Evolutionary conservation across 2,797 vertebrate species (phyloP).

Genomic region (Lacerta bilineata): DNA sequence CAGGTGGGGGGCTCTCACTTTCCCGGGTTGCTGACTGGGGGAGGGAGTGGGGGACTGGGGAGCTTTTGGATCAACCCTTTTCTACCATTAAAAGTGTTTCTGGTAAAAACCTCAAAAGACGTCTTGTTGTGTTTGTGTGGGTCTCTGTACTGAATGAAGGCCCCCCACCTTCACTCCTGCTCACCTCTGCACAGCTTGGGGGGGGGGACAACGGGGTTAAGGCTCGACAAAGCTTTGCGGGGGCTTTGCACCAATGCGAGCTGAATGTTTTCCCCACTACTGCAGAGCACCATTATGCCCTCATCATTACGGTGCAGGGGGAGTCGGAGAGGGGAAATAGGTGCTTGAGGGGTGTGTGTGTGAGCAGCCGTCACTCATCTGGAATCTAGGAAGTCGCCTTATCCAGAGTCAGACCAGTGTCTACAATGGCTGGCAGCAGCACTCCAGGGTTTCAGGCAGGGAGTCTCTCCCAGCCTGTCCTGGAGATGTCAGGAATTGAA

Average conservation of each 20-base stretch:
- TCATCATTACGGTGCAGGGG: no score
- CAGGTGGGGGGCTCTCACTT: not conserved
- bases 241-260: not conserved
- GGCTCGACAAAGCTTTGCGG: not conserved
- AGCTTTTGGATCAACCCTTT: not conserved
- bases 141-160: no score
- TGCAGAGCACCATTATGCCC: not conserved
- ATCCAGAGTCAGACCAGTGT: no score
- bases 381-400: no score
- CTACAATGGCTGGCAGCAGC: no score
- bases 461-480: no score
- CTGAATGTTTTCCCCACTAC: not conserved
- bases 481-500: no score
- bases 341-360: no score
- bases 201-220: not conserved
- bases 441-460: no score
- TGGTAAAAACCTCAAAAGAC: not conserved
- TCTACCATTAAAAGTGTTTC: constrained; percentile 16
- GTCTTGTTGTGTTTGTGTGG: not conserved
- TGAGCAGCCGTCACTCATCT: no score
- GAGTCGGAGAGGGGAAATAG: no score
- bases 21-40: not conserved
- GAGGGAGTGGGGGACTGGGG: not conserved
- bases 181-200: not conserved
- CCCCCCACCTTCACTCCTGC: not conserved